Evolutionary conservation across 2,113 vertebrate species (phyloP).

Genomic region (Oxyruncus cristatus): DNA sequence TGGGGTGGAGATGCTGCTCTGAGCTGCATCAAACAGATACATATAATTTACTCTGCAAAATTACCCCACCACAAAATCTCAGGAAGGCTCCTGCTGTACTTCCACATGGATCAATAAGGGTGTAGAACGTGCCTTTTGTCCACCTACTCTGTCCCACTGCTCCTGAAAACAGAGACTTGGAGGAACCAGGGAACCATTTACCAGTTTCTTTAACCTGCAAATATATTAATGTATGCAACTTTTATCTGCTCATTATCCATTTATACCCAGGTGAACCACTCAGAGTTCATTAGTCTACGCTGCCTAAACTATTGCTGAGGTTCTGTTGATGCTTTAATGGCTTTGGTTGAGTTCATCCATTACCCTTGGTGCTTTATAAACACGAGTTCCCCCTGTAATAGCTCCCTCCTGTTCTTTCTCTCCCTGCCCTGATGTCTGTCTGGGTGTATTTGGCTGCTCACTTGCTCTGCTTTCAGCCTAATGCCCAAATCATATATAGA

Average conservation of each 20-base stretch:
- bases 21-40: background rate
- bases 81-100: background rate
- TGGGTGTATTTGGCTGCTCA: background rate
- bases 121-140: background rate
- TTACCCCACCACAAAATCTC: background rate
- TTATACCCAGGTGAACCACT: slow-evolving; percentile 19
- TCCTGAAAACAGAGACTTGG: background rate
- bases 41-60: background rate
- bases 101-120: background rate
- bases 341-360: slow-evolving; percentile 34
- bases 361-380: background rate
- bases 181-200: slow-evolving; percentile 45
- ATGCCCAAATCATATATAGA: background rate
- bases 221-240: slow-evolving; percentile 26
- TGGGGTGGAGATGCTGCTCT: background rate
- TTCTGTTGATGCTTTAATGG: slow-evolving; percentile 37
- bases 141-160: background rate
- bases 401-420: background rate
- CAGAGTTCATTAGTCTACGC: background rate
- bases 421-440: background rate
- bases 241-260: slow-evolving; percentile 25
- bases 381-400: background rate
- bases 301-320: background rate
- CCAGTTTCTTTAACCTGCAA: slow-evolving; percentile 9
- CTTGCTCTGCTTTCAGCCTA: background rate